Evolutionary conservation across 2,113 vertebrate genomes (phyloP), one percentile per base, ranked within the genome.

Genomic region (Lichenostomus cassidix): DNA sequence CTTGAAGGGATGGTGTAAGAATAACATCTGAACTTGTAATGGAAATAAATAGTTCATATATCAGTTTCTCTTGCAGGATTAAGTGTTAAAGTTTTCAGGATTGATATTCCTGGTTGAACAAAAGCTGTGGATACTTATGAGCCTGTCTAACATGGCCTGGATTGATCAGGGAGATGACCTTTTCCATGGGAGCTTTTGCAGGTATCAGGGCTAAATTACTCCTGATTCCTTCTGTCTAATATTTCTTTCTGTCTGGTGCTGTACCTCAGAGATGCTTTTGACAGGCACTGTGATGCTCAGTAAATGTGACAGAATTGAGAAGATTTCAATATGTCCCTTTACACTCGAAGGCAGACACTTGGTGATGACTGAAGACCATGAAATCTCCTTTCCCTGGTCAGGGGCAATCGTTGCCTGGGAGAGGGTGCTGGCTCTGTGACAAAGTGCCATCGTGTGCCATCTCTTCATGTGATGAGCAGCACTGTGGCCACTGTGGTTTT

Each of bases 401-500:
- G 63, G 62, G n/a, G 12, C 18, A 31, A 0, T 87, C 4, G 5
- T 44, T 58, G 39, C 27, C 39, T 2, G 2, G 15, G 58, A 76
- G 49, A 58, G 10, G 17, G 29, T 47, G 35, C 59, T 94, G 67
- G 59, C 41, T 58, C 52, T 59, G 58, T 79, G 78, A 73, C 42
- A 46, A 87, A 76, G 15, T 50, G 41, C 53, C 63, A 55, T 25
- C 29, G 6, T 41, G 76, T 58, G 7, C 39, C 60, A 35, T 42
- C 55, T 58, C 73, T 33, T 74, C 1, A 0, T 49, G 22, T 20
- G 39, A 41, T 27, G 4, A 50, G 16, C 16, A 53, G 35, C 2
- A 0, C 65, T 79, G 60, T 0, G 0, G 11, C 0, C 5, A 46
- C n/a, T 65, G 3, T 15, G 13, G 25, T 69, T 77, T 67, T 69